Evolutionary conservation across 2,113 vertebrate genomes (phyloP).

Genomic region (Syrrhaptes paradoxus): DNA sequence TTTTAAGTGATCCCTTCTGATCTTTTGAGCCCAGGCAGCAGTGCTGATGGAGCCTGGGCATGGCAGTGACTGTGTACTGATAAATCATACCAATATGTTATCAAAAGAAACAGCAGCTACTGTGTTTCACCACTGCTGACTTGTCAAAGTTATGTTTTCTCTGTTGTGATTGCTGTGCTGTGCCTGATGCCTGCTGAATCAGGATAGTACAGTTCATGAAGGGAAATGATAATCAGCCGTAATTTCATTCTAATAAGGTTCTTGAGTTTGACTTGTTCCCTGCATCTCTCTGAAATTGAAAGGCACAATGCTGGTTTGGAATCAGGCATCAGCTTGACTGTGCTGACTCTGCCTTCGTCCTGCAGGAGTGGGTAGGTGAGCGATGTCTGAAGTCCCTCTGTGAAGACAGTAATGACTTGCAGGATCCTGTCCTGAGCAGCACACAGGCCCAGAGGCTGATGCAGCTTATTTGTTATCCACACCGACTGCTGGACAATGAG

Average conservation of each 20-base stretch:
- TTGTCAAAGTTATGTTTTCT: slow-evolving; percentile 14
- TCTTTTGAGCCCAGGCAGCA: neutral
- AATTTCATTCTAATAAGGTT: neutral
- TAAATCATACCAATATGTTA: neutral
- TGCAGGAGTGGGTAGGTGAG: slow-evolving; percentile 97
- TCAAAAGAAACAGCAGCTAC: slow-evolving; percentile 2
- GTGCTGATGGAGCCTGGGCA: neutral
- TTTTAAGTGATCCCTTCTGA: neutral
- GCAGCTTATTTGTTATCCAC: slow-evolving; percentile 98
- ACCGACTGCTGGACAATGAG: slow-evolving; percentile 92
- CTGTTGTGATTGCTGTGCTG: slow-evolving; percentile 9
- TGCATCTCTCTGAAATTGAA: neutral
- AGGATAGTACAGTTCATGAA: slow-evolving; percentile 17
- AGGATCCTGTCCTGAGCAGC: slow-evolving; percentile 96
- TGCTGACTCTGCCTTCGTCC: neutral
- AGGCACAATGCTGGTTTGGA: neutral
- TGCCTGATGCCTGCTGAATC: slow-evolving; percentile 8
- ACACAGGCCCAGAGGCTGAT: slow-evolving; percentile 96
- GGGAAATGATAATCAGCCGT: slow-evolving; percentile 3
- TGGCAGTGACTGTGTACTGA: neutral
- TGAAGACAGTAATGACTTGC: slow-evolving; percentile 97
- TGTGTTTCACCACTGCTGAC: slow-evolving; percentile 16
- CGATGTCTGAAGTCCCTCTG: slow-evolving; percentile 96
- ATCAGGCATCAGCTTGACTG: neutral
- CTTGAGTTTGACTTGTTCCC: slow-evolving; percentile 4